Evolutionary conservation across 92 coral and sea anemone species (phyloP), one percentile per base, ranked within the genome.

Genomic region (Phenganax subtilis): DNA sequence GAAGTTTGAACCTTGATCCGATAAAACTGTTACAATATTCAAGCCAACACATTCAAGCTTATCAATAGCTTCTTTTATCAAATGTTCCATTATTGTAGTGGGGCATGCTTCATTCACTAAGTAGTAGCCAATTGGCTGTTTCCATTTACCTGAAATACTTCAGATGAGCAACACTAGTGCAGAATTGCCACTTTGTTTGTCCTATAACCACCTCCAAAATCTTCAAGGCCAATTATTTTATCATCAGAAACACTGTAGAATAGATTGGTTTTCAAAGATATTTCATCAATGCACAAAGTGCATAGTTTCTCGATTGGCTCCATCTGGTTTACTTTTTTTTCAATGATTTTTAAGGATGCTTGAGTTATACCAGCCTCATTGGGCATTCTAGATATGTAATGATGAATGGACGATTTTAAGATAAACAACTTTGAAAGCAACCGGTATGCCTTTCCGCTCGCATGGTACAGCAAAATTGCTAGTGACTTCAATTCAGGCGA

Each of bases 41-140:
- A 72, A 12, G 47, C 77, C 77, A 20, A 56, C 47, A 57, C 57
- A 16, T 51, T 51, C 54, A 16, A 72, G 37, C n/a, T 72, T 72
- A 57, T 53, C 54, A 12, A 72, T 51, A 16, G 57, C 54, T 72
- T 20, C 54, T 57, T 72, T 53, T 56, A 72, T 9, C 47, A 72
- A 37, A 37, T 29, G 25, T 51, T 56, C 54, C 77, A 72, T 25
- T 9, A 72, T 37, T 16, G 28, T 20, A 72, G 55, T 72, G 16
- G 54, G 54, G 57, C 54, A 51, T 51, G 37, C 57, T 30, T 57
- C 77, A 72, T 53, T 51, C 15, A 56, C 54, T 57, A 72, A 56
- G 77, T 51, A 72, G 47, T 72, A 72, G 57, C 77, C 77, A 51
- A 72, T 51, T 51, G 77, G 77, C 47, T 72, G 77, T 37, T 72